These are phyloP conservation scores for Rhineura floridana DNA, from an alignment of 2,113 vertebrate genomes.

Conservation along the genomic window DNA sequence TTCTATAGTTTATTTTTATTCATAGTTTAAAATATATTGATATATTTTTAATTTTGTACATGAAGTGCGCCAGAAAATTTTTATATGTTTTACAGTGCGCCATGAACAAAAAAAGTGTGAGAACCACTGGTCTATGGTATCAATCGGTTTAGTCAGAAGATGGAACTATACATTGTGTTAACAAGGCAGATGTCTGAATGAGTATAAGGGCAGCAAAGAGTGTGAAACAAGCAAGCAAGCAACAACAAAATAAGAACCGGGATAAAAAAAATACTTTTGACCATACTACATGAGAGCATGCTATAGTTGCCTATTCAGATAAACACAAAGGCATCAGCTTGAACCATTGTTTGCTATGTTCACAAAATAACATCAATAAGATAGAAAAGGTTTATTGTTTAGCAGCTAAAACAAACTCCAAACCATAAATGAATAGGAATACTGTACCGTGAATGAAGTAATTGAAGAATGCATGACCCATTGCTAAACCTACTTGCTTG, in stretches of 20 bases:
- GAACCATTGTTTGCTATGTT: constrained; percentile 34
- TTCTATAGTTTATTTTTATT: too few species aligned
- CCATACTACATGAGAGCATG: background rate
- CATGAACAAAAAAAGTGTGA: too few species aligned
- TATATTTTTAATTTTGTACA: too few species aligned
- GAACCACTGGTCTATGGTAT: too few species aligned
- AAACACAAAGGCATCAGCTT: constrained; percentile 10
- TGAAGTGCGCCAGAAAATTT: too few species aligned
- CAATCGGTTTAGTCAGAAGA: background rate
- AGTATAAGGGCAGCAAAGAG: background rate
- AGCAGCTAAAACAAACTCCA: background rate
- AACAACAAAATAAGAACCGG: background rate
- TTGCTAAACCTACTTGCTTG: background rate
- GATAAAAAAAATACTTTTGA: background rate
- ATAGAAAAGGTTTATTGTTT: constrained; percentile 24
- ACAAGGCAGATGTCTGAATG: background rate
- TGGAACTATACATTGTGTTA: background rate
- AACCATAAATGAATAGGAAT: constrained; percentile 29
- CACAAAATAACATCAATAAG: background rate
- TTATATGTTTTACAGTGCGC: too few species aligned
- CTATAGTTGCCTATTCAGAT: background rate
- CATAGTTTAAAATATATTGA: too few species aligned
- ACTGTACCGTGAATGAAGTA: background rate
- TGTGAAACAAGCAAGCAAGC: background rate
- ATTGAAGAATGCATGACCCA: background rate